Conservation (phyloP, 35 echinoderm and acorn worm genomes). For the Ophioderma brevispina region DNA sequence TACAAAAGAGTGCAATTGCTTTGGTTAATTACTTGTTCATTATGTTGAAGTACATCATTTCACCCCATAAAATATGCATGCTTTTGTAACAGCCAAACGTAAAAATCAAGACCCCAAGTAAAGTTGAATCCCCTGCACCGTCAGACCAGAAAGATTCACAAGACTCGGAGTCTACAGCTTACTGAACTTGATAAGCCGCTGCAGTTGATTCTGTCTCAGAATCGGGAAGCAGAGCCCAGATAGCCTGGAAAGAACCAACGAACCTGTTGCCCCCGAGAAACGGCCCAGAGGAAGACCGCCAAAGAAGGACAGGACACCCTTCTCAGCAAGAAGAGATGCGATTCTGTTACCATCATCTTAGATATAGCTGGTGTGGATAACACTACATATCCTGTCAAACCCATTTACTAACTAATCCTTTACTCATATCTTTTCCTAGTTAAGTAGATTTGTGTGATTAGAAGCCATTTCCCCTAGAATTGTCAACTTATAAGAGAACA, state of each 20-base stretch:
- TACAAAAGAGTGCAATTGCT: too few species aligned
- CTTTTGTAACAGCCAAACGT: not conserved
- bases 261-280: not conserved
- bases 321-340: not conserved
- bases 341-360: not conserved
- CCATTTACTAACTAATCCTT: too few species aligned
- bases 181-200: too few species aligned
- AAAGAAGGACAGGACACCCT: not conserved
- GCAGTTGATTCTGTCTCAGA: not conserved
- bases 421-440: too few species aligned
- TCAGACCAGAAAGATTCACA: not conserved
- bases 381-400: too few species aligned
- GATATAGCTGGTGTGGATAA: too few species aligned
- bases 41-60: too few species aligned
- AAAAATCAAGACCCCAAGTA: not conserved
- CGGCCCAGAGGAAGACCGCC: not conserved
- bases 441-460: too few species aligned
- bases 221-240: not conserved
- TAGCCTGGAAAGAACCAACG: too few species aligned
- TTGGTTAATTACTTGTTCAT: too few species aligned
- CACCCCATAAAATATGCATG: not conserved
- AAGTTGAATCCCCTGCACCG: not conserved
- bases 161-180: not conserved
- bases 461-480: too few species aligned
- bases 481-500: too few species aligned